Base-by-base conservation (phyloP, 2,113 vertebrate genomes). In the Recurvirostra avosetta region DNA sequence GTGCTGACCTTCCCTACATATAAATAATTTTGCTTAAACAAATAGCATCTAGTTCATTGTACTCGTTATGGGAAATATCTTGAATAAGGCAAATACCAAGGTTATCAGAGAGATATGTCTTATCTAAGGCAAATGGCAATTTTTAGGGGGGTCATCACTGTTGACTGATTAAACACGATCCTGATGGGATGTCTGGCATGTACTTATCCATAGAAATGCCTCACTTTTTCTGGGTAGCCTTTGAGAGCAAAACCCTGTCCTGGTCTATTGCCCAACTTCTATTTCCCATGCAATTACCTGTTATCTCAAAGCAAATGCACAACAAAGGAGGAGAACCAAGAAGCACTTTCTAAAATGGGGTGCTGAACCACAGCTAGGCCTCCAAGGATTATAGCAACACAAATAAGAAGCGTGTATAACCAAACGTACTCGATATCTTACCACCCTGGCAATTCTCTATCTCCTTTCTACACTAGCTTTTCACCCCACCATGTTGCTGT, bases 31-130 rank as follows among this genome's bases (percentile, higher is more conserved):
- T 90, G 66, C 70, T 92, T 96, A 89, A 91, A 72, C 84, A 97
- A 97, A 97, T 43, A 95, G 19, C 62, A 75, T 76, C 76, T 66
- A 75, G 83, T 71, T 93, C 74, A 68, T 79, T 88, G 82, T 75
- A 58, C 77, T 91, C 1, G 0, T 75, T 92, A 76, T 55, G 81
- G 58, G 76, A 79, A 95, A 87, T 93, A 93, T 80, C 91, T 96
- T 45, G 85, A 78, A 86, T 43, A 92, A 91, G 66, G 90, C 92
- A 97, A 97, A 97, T 96, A 96, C 50, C 75, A 61, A 97, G 91
- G 92, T 97, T 96, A 97, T 97, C 96, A 78, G 91, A 67, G 61
- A 92, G 96, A 95, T 92, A 96, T 45, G 95, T 95, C 84, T 94
- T 96, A 95, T 95, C 94, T 89, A 71, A 94, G 85, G 70, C 62